Base-by-base conservation (phyloP, 2,888 invertebrate genomes). In the Parnassius smintheus region DNA sequence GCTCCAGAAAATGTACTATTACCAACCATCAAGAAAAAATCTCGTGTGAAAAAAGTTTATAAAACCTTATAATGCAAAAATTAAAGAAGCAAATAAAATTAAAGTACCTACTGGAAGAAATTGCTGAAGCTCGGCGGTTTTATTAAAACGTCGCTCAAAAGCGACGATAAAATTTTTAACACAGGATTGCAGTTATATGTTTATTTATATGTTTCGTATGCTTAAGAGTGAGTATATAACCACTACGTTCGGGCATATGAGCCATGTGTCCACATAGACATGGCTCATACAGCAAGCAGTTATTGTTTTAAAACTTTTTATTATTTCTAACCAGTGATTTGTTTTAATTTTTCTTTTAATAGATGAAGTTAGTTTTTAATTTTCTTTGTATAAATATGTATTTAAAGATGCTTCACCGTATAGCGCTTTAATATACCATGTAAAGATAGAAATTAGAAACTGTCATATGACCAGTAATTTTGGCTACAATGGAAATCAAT, bases 281-380 rank as follows among this genome's bases (percentile, higher is more conserved):
- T 62, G 18, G 18, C 7, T 57, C 63, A 63, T 51, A 70, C 68
- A 45, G 67, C 67, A 76, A 72, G 78, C 83, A 85, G 86, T 86
- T 83, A 86, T 73, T 72, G 67, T 56, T 62, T 75, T 75, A 80
- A 25, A 25, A 82, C 82, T 83, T 7, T 35, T 35, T 35, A 7
- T 35, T 7, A 35, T 3, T 35, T 35, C 35, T 35, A 35, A 35
- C 35, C 35, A 35, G 4, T 35, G 35, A 7, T 4, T 35, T 35
- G 7, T 35, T 35, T 35, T 35, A 3, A 7, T 35, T 4, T 35
- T 35, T 7, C 35, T 35, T 35, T 35, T 35, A 35, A 35, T 35
- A 35, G 7, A 25, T 25, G 3, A 25, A 25, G 25, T 25, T 3
- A 4, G 25, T 25, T 35, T 35, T 35, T 35, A 35, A 35, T 35